These are phyloP conservation scores for Steinernema hermaphroditum DNA, from an alignment of 2,888 invertebrate genomes.

Conservation along the genomic window DNA sequence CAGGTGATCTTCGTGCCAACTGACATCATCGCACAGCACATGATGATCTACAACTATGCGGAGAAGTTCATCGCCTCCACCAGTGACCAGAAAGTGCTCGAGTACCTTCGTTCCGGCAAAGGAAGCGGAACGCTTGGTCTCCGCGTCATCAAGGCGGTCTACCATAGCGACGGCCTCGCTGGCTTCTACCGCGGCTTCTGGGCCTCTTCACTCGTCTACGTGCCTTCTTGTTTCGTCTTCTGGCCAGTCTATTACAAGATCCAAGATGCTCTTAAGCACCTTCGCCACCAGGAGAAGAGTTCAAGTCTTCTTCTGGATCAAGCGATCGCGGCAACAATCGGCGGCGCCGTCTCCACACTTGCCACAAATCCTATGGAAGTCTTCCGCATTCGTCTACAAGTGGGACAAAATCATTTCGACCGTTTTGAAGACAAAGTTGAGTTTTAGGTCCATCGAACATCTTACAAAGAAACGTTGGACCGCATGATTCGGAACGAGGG, in stretches of 20 bases:
- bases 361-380: conserved; percentile 55
- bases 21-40: conserved; percentile 55
- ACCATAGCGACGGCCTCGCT: conserved; percentile 45
- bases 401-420: too few species aligned
- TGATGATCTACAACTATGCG: conserved; percentile 56
- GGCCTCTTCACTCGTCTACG: conserved; percentile 49
- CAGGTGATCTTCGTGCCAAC: conserved; percentile 54
- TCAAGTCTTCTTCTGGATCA: conserved; percentile 44
- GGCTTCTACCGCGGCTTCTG: conserved; percentile 54
- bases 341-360: conserved; percentile 46
- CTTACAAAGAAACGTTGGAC: conserved; percentile 42
- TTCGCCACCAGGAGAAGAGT: background rate
- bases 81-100: conserved; percentile 33
- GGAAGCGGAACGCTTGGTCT: conserved; percentile 35
- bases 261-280: conserved; percentile 41
- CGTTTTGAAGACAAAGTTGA: too few species aligned
- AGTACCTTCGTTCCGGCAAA: conserved; percentile 21
- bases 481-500: conserved; percentile 47
- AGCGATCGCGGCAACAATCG: conserved; percentile 47
- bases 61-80: conserved; percentile 46
- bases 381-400: conserved; percentile 52
- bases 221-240: conserved; percentile 50
- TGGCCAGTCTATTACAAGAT: conserved; percentile 51
- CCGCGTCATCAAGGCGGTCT: conserved; percentile 47
- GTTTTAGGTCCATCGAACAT: conserved; percentile 44